Evolutionary conservation across 2,888 invertebrate genomes (phyloP), one percentile per base, ranked within the genome.

Genomic region (Incurvaria masculella): DNA sequence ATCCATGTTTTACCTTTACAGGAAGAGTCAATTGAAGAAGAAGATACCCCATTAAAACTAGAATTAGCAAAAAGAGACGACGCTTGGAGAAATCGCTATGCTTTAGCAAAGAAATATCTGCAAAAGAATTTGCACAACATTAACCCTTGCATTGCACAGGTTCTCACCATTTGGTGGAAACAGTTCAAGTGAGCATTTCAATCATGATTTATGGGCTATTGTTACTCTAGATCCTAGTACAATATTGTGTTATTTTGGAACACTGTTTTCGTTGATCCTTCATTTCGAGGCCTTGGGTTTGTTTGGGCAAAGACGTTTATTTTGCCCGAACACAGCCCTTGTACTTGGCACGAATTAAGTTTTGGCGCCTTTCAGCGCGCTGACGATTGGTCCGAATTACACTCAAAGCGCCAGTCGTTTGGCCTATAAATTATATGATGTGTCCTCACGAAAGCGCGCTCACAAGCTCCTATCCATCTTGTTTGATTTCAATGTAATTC

Each of bases 71-170:
- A 70, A 52, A 80, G 84, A 55, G 86, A 87, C 52, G 84, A 86
- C 55, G 83, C 83, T 11, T 90, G 88, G 85, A 79, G 84, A 48
- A 81, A 83, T 55, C 73, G 79, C 52, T 75, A 78, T 50, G 63
- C 58, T 1, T 48, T 66, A 1, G 69, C 72, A 2, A 65, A 63
- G 47, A 68, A 67, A 45, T 69, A 64, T 48, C 57, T 71, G 8
- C 64, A 66, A 2, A 83, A 73, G 57, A 85, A 84, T 55, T 76
- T 95, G 1, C 85, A 91, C 61, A 80, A 85, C 45, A 87, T 91
- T 41, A 92, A 94, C 68, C 88, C 90, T 0, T 91, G 92, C 58
- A 85, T 95, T 57, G 82, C 88, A 16, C 88, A 87, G 61, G 84
- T 92, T 44, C 67, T 93, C 51, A 87, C 87, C 60, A 79, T 93